Percentiles rank a stretch among this genome's conserved stretches.
These are phyloP conservation scores for Acropora yongei DNA, from an alignment of 64 coral and sea anemone genomes.

Conservation along the genomic window DNA sequence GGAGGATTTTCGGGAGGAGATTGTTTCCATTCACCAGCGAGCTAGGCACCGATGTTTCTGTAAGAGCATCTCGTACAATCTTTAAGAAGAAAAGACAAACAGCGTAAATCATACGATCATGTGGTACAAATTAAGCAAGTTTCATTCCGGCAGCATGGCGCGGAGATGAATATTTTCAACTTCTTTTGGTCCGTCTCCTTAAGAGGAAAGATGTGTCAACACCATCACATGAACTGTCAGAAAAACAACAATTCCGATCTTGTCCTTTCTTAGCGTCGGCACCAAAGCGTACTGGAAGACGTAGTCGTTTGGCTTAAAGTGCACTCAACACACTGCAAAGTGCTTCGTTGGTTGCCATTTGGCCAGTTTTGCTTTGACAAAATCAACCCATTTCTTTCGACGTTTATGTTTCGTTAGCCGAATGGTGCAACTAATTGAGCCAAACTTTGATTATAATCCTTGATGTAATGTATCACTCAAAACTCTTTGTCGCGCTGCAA, in stretches of 20 bases:
- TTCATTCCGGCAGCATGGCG: background rate
- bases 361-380: slow-evolving; percentile 38
- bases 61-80: slow-evolving; percentile 1
- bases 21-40: background rate
- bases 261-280: slow-evolving; percentile 30
- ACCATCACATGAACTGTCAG: slow-evolving; percentile 14
- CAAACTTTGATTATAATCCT: background rate
- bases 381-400: slow-evolving; percentile 46
- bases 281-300: background rate
- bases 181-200: slow-evolving; percentile 27
- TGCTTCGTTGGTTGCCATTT: slow-evolving; percentile 26
- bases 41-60: background rate
- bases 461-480: slow-evolving; percentile 33
- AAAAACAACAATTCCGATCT: slow-evolving; percentile 32
- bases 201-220: background rate
- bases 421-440: no score
- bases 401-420: background rate
- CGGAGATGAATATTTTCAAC: slow-evolving; percentile 28
- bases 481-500: slow-evolving; percentile 8
- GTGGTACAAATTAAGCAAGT: background rate
- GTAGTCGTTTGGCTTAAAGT: slow-evolving; percentile 41
- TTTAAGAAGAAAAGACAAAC: background rate
- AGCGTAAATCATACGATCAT: background rate
- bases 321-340: slow-evolving; percentile 29
- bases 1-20: background rate